Evolutionary conservation across 1,140 invertebrate genomes (phyloP).

Genomic region (Meloidogyne floridensis): DNA sequence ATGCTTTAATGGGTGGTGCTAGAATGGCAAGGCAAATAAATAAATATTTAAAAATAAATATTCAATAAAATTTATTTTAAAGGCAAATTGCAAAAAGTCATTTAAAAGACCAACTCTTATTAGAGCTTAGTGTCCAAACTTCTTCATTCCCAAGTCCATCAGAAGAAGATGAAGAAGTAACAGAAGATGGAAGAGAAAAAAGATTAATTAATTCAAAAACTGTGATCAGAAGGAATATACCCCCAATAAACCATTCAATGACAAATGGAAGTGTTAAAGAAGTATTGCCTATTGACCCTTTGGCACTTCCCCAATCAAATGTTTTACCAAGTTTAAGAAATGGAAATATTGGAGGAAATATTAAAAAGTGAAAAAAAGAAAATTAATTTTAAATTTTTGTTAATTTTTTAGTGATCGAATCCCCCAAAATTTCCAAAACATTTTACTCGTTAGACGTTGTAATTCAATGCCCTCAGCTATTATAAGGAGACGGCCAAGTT

Average conservation of each 20-base stretch:
- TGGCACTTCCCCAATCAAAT: neutral
- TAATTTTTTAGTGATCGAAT: neutral
- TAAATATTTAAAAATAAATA: slow-evolving; percentile 8
- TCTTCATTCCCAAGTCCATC: slow-evolving; percentile 6
- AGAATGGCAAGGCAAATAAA: slow-evolving; percentile 41
- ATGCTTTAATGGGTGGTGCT: slow-evolving; percentile 59
- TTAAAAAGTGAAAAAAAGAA: neutral
- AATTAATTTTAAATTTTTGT: neutral
- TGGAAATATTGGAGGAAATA: neutral
- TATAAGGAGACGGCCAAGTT: slow-evolving; percentile 9
- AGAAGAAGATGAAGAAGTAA: slow-evolving; percentile 12
- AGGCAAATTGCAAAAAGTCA: slow-evolving; percentile 57
- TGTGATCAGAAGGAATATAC: neutral
- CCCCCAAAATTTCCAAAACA: neutral
- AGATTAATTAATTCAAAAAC: neutral
- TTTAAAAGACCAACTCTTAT: slow-evolving; percentile 60
- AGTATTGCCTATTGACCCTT: neutral
- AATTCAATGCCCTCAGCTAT: slow-evolving; percentile 7
- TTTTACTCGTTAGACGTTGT: slow-evolving; percentile 15
- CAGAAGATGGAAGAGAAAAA: slow-evolving; percentile 8
- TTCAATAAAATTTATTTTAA: neutral
- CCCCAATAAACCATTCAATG: neutral
- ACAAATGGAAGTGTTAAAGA: neutral
- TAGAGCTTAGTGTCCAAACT: slow-evolving; percentile 33
- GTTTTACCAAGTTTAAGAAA: neutral